A percentile compares a stretch with the other conserved stretches of the same genome.
These are phyloP conservation scores for Suricata suricatta DNA, from an alignment of 2,113 vertebrate species.

Conservation along the genomic window DNA sequence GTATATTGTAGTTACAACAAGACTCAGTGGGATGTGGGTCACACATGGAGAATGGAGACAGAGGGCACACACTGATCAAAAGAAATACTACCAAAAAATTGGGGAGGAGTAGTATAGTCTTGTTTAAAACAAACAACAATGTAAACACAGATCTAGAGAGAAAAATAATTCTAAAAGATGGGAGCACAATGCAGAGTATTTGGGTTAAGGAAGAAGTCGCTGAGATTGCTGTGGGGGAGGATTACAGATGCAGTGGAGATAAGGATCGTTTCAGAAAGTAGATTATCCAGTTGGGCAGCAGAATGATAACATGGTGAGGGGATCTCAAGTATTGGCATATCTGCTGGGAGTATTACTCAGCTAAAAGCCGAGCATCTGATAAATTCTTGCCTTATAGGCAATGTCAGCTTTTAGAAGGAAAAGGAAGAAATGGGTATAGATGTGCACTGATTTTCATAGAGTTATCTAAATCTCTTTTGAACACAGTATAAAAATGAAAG, in stretches of 20 bases:
- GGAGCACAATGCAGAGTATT: background rate
- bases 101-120: background rate
- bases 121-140: background rate
- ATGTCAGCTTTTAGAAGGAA: constrained; percentile 23
- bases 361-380: constrained; percentile 26
- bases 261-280: background rate
- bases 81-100: background rate
- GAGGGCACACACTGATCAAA: background rate
- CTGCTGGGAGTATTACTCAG: background rate
- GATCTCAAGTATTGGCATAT: background rate
- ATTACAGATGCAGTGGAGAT: background rate
- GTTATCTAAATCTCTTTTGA: constrained; percentile 27
- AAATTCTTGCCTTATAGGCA: background rate
- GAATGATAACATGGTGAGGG: background rate
- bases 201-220: background rate
- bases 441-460: background rate
- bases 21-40: background rate
- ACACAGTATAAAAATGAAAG: background rate
- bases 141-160: background rate
- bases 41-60: background rate
- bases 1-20: background rate
- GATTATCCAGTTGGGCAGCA: background rate
- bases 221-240: background rate
- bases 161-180: background rate
- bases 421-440: background rate